Evolutionary conservation across 2,113 vertebrate species (phyloP).

Genomic region (Cromileptes altivelis): DNA sequence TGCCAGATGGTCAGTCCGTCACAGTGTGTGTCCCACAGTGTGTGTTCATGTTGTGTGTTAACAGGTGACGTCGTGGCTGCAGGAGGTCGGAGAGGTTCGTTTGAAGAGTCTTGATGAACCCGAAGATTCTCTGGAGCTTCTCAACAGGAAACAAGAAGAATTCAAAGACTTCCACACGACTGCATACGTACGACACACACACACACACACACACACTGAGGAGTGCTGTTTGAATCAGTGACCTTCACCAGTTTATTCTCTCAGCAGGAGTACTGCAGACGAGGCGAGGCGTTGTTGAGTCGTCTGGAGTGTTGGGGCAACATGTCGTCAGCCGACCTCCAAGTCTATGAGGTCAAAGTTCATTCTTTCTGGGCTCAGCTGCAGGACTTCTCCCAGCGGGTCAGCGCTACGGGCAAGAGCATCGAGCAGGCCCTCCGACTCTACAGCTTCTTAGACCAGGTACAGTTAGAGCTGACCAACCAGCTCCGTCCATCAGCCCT

Average conservation of each 20-base stretch:
- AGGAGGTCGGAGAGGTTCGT: conserved; percentile 47
- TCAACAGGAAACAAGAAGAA: conserved; percentile 55
- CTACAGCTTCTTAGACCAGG: conserved; percentile 73
- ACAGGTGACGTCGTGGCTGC: conserved; percentile 69
- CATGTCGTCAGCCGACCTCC: conserved; percentile 44
- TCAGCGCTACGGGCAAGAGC: conserved; percentile 32
- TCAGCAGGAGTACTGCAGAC: conserved; percentile 49
- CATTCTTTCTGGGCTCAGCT: conserved; percentile 65
- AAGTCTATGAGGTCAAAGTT: conserved; percentile 50
- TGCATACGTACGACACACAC: conserved; percentile 47
- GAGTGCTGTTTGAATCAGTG: too few relatives aligned
- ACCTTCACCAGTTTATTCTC: neutral
- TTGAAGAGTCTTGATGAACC: conserved; percentile 49
- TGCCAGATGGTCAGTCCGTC: too few relatives aligned
- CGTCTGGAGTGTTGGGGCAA: conserved; percentile 54
- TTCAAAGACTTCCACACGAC: conserved; percentile 60
- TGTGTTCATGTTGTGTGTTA: conserved; percentile 3
- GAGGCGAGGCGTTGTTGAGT: conserved; percentile 41
- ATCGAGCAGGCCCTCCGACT: conserved; percentile 38
- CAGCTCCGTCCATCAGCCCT: too few relatives aligned
- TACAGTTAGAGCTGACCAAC: conserved; percentile 12
- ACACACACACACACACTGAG: conserved; percentile 1
- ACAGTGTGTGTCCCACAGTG: neutral
- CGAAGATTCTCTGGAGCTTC: conserved; percentile 62
- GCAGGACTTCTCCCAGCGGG: conserved; percentile 69